Evolutionary conservation across 2,113 vertebrate species (phyloP).

Genomic region (Eudyptes chrysolophus): DNA sequence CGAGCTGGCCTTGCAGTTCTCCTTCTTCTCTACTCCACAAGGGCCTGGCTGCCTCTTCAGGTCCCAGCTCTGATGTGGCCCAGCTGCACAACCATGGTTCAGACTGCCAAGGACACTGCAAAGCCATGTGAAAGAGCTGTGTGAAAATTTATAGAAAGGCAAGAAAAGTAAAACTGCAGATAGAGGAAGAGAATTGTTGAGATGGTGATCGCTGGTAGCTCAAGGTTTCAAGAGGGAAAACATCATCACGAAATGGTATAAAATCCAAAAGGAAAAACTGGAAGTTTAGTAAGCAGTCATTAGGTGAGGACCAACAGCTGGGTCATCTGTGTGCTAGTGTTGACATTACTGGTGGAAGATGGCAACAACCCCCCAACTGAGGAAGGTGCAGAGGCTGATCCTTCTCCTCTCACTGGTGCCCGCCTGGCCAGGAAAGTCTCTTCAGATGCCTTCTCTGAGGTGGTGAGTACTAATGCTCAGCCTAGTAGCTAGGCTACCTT

Average conservation of each 20-base stretch:
- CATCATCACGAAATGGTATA: background rate
- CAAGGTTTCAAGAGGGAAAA: background rate
- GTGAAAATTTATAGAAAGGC: background rate
- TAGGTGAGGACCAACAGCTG: background rate
- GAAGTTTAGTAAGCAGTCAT: fast-evolving
- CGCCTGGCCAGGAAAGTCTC: background rate
- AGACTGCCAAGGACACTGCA: background rate
- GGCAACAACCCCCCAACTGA: background rate
- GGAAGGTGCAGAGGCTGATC: background rate
- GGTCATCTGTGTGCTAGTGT: background rate
- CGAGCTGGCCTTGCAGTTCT: background rate
- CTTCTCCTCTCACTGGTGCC: background rate
- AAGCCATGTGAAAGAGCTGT: background rate
- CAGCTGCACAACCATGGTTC: background rate
- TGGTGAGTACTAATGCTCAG: background rate
- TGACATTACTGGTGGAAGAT: background rate
- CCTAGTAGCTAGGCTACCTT: background rate
- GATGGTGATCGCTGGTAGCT: background rate
- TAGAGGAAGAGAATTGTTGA: background rate
- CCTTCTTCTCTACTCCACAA: background rate
- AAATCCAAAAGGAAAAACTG: background rate
- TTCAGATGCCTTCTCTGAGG: background rate
- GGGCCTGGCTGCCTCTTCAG: background rate
- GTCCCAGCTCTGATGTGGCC: background rate
- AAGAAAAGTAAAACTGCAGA: background rate